Evolutionary conservation across 2,113 vertebrate species (phyloP).

Genomic region (Eublepharis macularius): DNA sequence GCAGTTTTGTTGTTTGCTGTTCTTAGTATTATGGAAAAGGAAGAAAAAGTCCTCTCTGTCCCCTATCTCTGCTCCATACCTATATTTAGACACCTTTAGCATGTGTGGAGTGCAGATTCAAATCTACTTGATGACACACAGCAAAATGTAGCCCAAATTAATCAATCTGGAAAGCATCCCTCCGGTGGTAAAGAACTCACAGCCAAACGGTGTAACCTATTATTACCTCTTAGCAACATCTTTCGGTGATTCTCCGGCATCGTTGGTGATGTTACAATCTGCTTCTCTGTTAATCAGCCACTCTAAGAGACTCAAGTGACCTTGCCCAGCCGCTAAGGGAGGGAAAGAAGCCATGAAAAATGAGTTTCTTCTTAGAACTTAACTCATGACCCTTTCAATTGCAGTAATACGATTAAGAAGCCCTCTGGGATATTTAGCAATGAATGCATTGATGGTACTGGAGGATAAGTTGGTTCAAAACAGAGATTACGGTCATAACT

Average conservation of each 20-base stretch:
- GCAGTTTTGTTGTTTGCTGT: no score
- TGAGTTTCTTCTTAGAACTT: neutral
- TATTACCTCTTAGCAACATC: slow-evolving; percentile 82
- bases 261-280: slow-evolving; percentile 73
- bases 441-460: neutral
- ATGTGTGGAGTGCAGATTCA: neutral
- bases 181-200: neutral
- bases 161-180: neutral
- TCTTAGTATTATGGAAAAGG: no score
- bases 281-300: slow-evolving; percentile 82
- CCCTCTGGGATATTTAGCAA: no score
- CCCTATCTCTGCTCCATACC: no score
- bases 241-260: slow-evolving; percentile 77
- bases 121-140: neutral
- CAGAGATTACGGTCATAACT: neutral
- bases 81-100: no score
- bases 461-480: no score
- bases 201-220: slow-evolving; percentile 12
- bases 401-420: neutral
- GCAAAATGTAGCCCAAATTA: neutral
- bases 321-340: slow-evolving; percentile 76
- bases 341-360: slow-evolving; percentile 16
- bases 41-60: no score
- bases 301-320: slow-evolving; percentile 77
- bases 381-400: neutral